Percentiles rank a stretch among this genome's conserved stretches.
Evolutionary conservation across 2,888 invertebrate genomes (phyloP).

Genomic region (Cyrtodaria siliqua): DNA sequence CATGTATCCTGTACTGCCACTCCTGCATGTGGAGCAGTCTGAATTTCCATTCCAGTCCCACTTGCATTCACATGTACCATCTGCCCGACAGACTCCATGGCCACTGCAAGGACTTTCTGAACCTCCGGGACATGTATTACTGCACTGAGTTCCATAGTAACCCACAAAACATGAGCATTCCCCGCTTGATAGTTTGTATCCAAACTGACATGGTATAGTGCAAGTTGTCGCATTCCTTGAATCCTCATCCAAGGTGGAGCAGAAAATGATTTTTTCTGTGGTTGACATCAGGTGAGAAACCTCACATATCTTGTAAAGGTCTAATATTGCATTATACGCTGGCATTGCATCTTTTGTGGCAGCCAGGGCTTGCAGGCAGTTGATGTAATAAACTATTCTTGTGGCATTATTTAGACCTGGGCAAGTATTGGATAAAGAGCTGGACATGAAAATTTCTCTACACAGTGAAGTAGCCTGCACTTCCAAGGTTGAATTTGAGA

Average conservation of each 20-base stretch:
- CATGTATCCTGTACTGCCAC: conserved; percentile 44
- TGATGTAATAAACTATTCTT: conserved; percentile 43
- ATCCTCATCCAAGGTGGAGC: conserved; percentile 19
- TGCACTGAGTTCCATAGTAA: conserved; percentile 67
- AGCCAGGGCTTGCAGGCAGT: conserved; percentile 54
- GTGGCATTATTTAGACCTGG: conserved; percentile 40
- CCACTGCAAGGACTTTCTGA: conserved; percentile 68
- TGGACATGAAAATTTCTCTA: conserved; percentile 18
- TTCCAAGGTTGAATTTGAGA: conserved; percentile 40
- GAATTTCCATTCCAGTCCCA: conserved; percentile 71
- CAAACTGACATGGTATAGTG: conserved; percentile 63
- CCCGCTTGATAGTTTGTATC: conserved; percentile 37
- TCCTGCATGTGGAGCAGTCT: conserved; percentile 63
- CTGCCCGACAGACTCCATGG: conserved; percentile 66
- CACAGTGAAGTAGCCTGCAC: conserved; percentile 45
- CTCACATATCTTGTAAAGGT: conserved; percentile 57
- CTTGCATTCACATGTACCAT: conserved; percentile 69
- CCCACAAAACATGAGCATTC: conserved; percentile 67
- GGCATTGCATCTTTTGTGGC: conserved; percentile 28
- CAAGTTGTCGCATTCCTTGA: conserved; percentile 59
- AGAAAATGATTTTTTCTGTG: conserved; percentile 28
- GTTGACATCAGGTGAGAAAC: conserved; percentile 29
- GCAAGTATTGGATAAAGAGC: conserved; percentile 18
- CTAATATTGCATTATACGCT: conserved; percentile 59
- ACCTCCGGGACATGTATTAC: conserved; percentile 69